Evolutionary conservation across 2,113 vertebrate species (phyloP).

Genomic region (Pollachius pollachius): DNA sequence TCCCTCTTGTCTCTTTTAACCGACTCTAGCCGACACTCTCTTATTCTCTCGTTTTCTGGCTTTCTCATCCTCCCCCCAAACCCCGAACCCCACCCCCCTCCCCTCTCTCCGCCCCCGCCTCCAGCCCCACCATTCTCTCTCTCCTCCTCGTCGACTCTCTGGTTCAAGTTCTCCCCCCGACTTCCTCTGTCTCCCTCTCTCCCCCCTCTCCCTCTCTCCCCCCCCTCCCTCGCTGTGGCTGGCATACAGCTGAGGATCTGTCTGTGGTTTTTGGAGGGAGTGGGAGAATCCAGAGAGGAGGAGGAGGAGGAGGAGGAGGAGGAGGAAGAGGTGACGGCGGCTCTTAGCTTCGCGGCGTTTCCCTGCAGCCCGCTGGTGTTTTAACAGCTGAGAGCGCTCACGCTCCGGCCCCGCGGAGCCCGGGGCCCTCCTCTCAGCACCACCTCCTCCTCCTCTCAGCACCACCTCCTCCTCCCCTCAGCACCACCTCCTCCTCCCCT

Average conservation of each 20-base stretch:
- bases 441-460: not conserved
- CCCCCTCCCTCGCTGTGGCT: conserved; percentile 51
- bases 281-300: conserved; percentile 5
- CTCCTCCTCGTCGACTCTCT: conserved; percentile 41
- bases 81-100: not conserved
- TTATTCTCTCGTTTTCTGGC: conserved; percentile 32
- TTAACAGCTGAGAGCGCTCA: not conserved
- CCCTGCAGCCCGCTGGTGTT: not conserved
- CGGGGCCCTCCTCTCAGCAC: not conserved
- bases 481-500: not conserved
- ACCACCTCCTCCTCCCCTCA: not conserved
- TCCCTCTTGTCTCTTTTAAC: conserved; percentile 54
- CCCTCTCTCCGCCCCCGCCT: conserved; percentile 24
- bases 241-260: conserved; percentile 56
- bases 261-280: conserved; percentile 51
- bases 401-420: not conserved
- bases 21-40: conserved; percentile 58
- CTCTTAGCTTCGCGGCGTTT: not conserved
- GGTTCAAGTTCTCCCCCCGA: too few species aligned
- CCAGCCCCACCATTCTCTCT: conserved; percentile 52
- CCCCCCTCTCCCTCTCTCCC: not conserved
- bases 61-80: not conserved
- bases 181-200: conserved; percentile 34
- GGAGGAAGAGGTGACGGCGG: not conserved
- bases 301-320: too few species aligned